Percentiles rank a stretch among this genome's conserved stretches.
These are phyloP conservation scores for Eumerus sabulonum DNA, from an alignment of 2,888 invertebrate species.

Conservation along the genomic window DNA sequence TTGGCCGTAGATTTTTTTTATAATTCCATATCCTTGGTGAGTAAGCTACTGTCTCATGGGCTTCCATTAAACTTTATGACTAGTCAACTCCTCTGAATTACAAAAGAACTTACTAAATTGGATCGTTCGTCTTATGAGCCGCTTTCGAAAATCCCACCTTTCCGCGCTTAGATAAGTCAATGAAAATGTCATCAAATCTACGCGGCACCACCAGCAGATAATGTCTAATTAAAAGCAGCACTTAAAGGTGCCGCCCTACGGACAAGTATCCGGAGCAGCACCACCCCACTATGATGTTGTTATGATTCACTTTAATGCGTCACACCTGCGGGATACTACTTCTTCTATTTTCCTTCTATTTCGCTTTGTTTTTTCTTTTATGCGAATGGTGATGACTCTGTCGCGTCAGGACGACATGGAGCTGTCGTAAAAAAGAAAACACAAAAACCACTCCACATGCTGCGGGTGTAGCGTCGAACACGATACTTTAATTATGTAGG, in stretches of 20 bases:
- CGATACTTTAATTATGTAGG: constrained; percentile 57
- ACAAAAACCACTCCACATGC: constrained; percentile 29
- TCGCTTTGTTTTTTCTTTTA: no score
- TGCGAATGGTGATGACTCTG: constrained; percentile 17
- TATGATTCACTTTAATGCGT: constrained; percentile 37
- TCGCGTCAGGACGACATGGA: background rate
- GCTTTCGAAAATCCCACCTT: no score
- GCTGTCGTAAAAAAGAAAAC: constrained; percentile 4
- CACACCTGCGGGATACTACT: constrained; percentile 35
- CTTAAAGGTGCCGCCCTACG: constrained; percentile 1
- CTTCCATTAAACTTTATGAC: no score
- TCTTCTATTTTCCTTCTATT: background rate
- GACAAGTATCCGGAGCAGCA: background rate
- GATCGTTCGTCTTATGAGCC: no score
- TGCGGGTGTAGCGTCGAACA: constrained; percentile 55
- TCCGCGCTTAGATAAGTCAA: background rate
- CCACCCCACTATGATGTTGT: background rate
- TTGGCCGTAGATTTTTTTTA: no score
- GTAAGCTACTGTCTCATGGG: no score
- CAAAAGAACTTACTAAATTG: no score
- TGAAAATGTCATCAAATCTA: constrained; percentile 1
- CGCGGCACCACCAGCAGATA: background rate
- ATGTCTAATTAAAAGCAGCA: background rate
- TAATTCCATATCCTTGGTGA: no score
- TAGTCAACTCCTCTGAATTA: no score